Base-by-base conservation (phyloP, 2,797 vertebrate species). In the Borostomias antarcticus region DNA sequence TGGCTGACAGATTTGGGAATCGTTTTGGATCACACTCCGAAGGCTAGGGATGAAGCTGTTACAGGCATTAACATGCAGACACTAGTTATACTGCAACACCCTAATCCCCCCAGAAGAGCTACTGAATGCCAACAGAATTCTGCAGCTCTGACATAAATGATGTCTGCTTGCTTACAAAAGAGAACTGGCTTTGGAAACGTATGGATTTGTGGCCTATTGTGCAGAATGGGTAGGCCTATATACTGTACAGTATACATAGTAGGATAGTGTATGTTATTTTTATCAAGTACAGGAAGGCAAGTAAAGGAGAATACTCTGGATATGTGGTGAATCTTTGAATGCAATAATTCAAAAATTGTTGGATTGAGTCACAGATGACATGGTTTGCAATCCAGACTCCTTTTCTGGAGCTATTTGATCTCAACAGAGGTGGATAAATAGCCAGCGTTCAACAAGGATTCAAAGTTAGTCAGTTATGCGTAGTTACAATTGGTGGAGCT, bases 401-500 rank as follows among this genome's bases (percentile, higher is more conserved):
- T 54, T 61, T 65, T 54, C 35, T 63, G 37, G 64, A 70, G 64
- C 61, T 8, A 61, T 30, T 47, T 17, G 78, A 74, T 80, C 68
- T 68, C 63, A 73, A 82, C 81, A 81, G 72, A 79, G 74, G 74
- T 71, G 71, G 84, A 72, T 85, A 88, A 83, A 86, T 83, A 82
- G 86, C 81, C 72, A 70, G 69, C 75, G 80, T 81, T 85, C 82
- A 91, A 86, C 83, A 74, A 83, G 83, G 85, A 87, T 85, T 83
- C 82, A 88, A 89, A 89, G 88, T 88, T 81, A 79, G 81, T 79
- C 89, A 91, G 88, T 87, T 91, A 88, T 85, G 87, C 83, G 81
- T 90, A 91, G 92, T 93, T 92, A 91, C 90, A 92, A 91, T 90
- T 89, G 90, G 81, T 83, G 88, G 76, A 84, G 82, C 78, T 73